Base-by-base conservation (phyloP, 2,113 vertebrate species). In the Hypocryptadius cinnamomeus region DNA sequence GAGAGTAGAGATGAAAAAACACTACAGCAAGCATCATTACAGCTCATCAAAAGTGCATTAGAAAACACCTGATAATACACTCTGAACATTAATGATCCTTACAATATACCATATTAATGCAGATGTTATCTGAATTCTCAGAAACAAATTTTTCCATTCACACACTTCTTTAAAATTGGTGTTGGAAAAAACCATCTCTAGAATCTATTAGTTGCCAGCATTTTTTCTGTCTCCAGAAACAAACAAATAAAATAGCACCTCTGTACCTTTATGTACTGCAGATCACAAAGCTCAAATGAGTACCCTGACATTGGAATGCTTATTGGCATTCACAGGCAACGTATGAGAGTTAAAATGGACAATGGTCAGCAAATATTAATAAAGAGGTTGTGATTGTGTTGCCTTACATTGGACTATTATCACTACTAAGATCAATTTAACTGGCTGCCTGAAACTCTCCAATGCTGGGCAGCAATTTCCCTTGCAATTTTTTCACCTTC, bases 1-100 rank as follows among this genome's bases (percentile, higher is more conserved):
- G 84, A 87, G 87, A 82, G 28, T 54, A 89, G 79, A 95, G 79
- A 85, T 74, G 72, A 96, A 96, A 90, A 96, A 97, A 91, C 85
- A 94, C 89, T 92, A 95, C 91, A 95, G 92, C 92, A 96, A 95
- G 95, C 94, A 97, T 97, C 95, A 97, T 97, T 97, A 97, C 91
- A 95, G 91, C 95, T 96, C 94, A 97, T 97, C 96, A 97, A 97
- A 97, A 97, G 93, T 91, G 89, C 96, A 97, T 97, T 97, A 97
- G 95, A 90, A 93, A 97, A 96, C 97, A 97, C 96, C 96, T 97
- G 96, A 97, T 96, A 96, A 96, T 96, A 94, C 83, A 95, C 81
- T 94, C 93, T 47, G 87, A 96, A 70, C 96, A 95, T 96, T 97
- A 97, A 97, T 96, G 95, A 97, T 97, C 96, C 92, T 96, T 97